Evolutionary conservation across 2,888 invertebrate species (phyloP), one percentile per base, ranked within the genome.

Genomic region (Orchesella flavescens): DNA sequence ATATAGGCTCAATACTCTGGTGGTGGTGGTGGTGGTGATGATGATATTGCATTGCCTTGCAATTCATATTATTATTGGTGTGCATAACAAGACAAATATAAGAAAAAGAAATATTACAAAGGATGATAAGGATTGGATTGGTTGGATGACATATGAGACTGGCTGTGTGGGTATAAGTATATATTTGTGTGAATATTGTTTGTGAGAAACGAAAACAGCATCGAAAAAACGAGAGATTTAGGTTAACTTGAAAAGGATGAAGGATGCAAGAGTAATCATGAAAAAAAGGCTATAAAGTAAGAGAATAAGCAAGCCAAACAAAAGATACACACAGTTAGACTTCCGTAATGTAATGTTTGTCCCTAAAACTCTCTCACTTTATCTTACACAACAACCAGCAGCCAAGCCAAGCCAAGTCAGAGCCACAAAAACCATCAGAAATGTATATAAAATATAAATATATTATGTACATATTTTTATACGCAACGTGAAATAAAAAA

Each of bases 241-340:
- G 77, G 66, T 77, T 77, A 68, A 77, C 24, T 77, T 53, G 77
- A 66, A 66, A 68, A 66, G 77, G 57, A 66, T 77, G 57, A 77
- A 68, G 68, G 68, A 77, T 66, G 15, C 34, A 43, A 24, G 57
- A 73, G 24, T 34, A 63, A 23, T 63, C 63, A 63, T 63, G 17
- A 23, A 63, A 23, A 63, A 23, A 69, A 19, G n/a, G 9, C 24
- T 17, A 69, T 15, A 34, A 34, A 65, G 21, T 10, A 17, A 23
- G 15, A 19, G 34, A 44, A 24, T 23, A 71, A 71, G 72, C 59
- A 61, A 57, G 74, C 24, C 73, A 73, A 24, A 65, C 65, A 63
- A 61, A 34, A 74, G 74, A 61, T 66, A 65, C 44, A 65, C 44
- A 66, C 72, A 57, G 23, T 55, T 53, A 57, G 57, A 72, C 72